A percentile compares a stretch with the other conserved stretches of the same genome.
Evolutionary conservation across 2,113 vertebrate genomes (phyloP).

Genomic region (Picathartes gymnocephalus): DNA sequence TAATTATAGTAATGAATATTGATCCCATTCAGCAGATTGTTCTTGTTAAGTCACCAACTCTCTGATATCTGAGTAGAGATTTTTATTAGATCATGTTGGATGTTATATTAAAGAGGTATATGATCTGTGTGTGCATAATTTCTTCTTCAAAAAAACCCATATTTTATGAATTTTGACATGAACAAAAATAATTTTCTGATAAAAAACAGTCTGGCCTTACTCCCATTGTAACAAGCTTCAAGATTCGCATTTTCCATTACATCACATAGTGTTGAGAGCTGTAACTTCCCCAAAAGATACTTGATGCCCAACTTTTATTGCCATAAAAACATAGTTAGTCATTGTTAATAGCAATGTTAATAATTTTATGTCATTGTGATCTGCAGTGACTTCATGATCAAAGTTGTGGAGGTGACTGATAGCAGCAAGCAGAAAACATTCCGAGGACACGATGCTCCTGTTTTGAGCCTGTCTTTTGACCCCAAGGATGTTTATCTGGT

Average conservation of each 20-base stretch:
- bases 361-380: neutral
- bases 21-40: neutral
- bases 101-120: neutral
- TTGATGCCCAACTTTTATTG: neutral
- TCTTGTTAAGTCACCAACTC: neutral
- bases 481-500: slow-evolving; percentile 89
- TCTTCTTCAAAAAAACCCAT: neutral
- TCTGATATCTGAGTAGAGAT: neutral
- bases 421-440: slow-evolving; percentile 93
- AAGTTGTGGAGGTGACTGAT: slow-evolving; percentile 90
- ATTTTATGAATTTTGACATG: neutral
- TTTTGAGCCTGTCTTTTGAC: slow-evolving; percentile 92
- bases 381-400: slow-evolving; percentile 92
- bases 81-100: neutral
- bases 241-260: neutral
- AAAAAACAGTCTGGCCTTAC: neutral
- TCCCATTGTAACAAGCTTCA: neutral
- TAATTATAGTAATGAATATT: neutral
- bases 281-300: neutral
- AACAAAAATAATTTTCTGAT: neutral
- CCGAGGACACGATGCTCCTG: slow-evolving; percentile 88
- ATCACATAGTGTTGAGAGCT: neutral
- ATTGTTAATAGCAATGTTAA: neutral
- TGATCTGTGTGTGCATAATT: neutral
- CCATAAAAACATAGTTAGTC: neutral